These are phyloP conservation scores for Argynnis bischoffii DNA, from an alignment of 2,888 invertebrate genomes.

Conservation along the genomic window DNA sequence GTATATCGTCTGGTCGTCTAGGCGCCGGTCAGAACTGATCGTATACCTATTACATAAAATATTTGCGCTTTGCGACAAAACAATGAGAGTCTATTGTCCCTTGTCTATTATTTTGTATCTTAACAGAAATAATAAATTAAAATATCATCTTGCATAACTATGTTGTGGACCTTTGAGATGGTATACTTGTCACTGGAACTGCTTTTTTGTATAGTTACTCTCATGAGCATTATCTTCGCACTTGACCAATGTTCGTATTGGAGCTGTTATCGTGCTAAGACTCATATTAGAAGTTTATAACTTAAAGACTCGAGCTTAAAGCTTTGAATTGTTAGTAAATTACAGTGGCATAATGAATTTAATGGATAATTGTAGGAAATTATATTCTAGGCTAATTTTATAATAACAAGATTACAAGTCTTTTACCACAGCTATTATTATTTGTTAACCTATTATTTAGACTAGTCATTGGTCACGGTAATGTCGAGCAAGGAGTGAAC, in stretches of 20 bases:
- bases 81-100: constrained; percentile 20
- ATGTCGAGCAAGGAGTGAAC: constrained; percentile 55
- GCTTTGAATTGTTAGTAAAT: neutral
- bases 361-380: constrained; percentile 14
- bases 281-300: too few species aligned
- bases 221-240: too few species aligned
- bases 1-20: constrained; percentile 29
- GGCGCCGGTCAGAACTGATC: constrained; percentile 33
- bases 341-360: constrained; percentile 8
- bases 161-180: neutral
- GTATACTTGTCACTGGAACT: neutral
- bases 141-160: neutral
- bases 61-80: constrained; percentile 34
- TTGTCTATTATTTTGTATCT: constrained; percentile 27
- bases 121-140: neutral
- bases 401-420: constrained; percentile 13
- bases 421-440: constrained; percentile 19
- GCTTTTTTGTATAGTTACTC: neutral
- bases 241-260: too few species aligned
- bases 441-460: constrained; percentile 35
- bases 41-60: constrained; percentile 11
- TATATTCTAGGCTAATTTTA: constrained; percentile 17
- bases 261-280: too few species aligned
- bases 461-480: constrained; percentile 46
- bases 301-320: too few species aligned